Base-by-base conservation (phyloP, 1,140 invertebrate species). In the Microplitis mediator region DNA sequence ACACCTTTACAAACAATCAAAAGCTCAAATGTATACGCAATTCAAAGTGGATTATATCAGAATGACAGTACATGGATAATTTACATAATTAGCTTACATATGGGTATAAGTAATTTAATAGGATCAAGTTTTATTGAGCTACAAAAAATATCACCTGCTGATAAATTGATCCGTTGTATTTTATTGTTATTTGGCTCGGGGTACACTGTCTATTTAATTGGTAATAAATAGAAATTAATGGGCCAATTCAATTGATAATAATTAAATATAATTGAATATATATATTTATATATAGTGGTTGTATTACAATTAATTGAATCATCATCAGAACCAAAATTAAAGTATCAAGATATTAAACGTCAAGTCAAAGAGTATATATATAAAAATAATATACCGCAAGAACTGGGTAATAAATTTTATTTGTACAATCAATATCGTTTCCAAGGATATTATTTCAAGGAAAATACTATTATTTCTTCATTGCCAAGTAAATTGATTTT, bases 381-480 rank as follows among this genome's bases (percentile, higher is more conserved):
- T 3, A 74, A 78, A 5, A 82, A 82, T 52, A 76, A 78, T 34
- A 56, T 85, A 6, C 76, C 82, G 0, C 31, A 72, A 13, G 31
- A 74, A 69, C 66, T 83, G 1, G 73, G 74, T 35, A 51, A 79
- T 6, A 81, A 77, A 64, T 63, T 85, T 13, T 72, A 80, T 6
- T 64, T 70, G 8, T 84, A 82, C 69, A 84, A 85, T 9, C 72
- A 83, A 13, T 79, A 84, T 72, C 76, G 79, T 61, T 84, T 79
- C 34, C 80, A 79, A 56, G 81, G 79, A 2, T 78, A 66, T 68
- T 81, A 78, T 16, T 85, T 85, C 34, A 81, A 83, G 36, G 82
- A 85, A 34, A 78, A 78, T 31, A 66, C 76, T 14, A 84, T 85
- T 66, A 76, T 69, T 0, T 54, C 69, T 3, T 80, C 78, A 6